Percentiles rank a stretch among this genome's conserved stretches.
Conservation (phyloP, 2,113 vertebrate genomes). For the Ginglymostoma cirratum region DNA sequence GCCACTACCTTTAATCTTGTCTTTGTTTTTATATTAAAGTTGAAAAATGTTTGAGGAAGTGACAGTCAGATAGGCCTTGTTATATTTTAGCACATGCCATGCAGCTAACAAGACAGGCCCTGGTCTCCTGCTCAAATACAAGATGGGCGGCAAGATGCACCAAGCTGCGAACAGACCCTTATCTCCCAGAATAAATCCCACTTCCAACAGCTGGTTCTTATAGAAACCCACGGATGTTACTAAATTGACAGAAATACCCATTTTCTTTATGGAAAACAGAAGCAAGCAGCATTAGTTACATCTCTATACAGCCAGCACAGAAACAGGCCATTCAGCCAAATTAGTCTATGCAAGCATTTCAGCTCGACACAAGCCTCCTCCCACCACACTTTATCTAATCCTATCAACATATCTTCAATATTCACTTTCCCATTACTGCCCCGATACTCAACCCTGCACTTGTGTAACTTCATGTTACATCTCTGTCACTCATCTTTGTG, state of each 20-base stretch:
- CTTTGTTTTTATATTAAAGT: neutral
- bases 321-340: neutral
- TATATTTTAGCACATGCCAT: neutral
- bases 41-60: neutral
- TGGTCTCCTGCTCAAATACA: neutral
- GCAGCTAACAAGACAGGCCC: neutral
- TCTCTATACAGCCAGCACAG: neutral
- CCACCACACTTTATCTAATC: neutral
- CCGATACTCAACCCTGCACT: neutral
- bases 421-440: neutral
- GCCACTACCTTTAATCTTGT: neutral
- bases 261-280: neutral
- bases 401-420: neutral
- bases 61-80: conserved; percentile 5
- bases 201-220: neutral
- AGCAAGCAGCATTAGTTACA: neutral
- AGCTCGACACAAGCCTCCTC: neutral
- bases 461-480: neutral
- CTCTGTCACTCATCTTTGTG: neutral
- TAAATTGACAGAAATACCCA: neutral
- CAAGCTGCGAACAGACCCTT: neutral
- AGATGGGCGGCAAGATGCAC: neutral
- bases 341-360: neutral
- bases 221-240: neutral
- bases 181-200: neutral